phyloP scores from a whole-genome alignment of 1,140 invertebrate species.

The Lepidurus arcticus region DNA sequence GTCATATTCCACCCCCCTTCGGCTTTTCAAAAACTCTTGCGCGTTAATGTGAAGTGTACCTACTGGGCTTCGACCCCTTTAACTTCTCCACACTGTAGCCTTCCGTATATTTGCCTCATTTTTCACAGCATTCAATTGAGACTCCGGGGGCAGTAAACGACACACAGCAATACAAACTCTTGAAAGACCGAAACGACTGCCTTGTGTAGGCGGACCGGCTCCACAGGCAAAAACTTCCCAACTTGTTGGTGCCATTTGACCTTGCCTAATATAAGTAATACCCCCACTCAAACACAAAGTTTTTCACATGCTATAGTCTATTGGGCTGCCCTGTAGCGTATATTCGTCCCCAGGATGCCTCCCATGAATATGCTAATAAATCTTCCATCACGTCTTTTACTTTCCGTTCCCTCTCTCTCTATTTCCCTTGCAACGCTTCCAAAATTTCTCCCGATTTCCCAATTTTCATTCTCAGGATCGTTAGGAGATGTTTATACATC shows the following conservation, averaged over 20 bases:
- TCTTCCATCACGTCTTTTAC: background rate
- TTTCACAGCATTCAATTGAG: too few relatives aligned
- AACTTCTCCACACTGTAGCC: background rate
- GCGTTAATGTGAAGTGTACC: background rate
- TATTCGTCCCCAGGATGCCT: too few relatives aligned
- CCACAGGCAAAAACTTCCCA: too few relatives aligned
- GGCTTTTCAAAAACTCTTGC: conserved; percentile 7
- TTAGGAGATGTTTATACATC: background rate
- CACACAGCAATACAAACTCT: too few relatives aligned
- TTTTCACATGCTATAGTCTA: background rate
- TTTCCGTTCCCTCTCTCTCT: too few relatives aligned
- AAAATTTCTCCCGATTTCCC: background rate
- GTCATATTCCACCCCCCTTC: conserved; percentile 17
- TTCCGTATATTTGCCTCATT: too few relatives aligned
- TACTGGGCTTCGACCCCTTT: background rate
- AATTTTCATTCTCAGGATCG: background rate
- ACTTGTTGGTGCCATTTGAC: too few relatives aligned
- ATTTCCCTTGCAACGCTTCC: background rate
- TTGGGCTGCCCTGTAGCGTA: background rate
- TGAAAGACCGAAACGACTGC: too few relatives aligned
- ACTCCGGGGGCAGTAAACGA: too few relatives aligned
- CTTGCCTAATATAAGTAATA: background rate
- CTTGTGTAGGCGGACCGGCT: too few relatives aligned
- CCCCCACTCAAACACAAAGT: conserved; percentile 1
- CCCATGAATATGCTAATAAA: conserved; percentile 5